Evolutionary conservation across 2,888 invertebrate genomes (phyloP).

Genomic region (Aporophyla lueneburgensis): DNA sequence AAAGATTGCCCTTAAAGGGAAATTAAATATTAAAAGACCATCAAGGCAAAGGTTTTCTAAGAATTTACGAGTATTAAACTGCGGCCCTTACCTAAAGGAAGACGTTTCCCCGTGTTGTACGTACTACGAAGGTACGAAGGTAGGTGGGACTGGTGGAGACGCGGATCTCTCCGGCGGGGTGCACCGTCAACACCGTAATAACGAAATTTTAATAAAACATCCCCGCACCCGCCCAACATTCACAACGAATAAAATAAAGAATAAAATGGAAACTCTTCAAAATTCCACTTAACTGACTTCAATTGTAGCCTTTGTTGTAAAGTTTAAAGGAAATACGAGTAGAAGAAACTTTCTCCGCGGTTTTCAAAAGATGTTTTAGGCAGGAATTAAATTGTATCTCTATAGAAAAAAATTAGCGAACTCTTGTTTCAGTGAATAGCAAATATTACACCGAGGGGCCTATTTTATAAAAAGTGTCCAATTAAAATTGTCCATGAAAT

Average conservation of each 20-base stretch:
- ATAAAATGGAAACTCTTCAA: constrained; percentile 75
- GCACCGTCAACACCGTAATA: constrained; percentile 81
- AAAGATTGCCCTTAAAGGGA: constrained; percentile 80
- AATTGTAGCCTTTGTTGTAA: constrained; percentile 77
- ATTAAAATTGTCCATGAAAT: constrained; percentile 79
- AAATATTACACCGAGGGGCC: constrained; percentile 62
- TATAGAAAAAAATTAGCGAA: constrained; percentile 68
- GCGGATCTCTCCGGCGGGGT: constrained; percentile 59
- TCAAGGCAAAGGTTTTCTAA: constrained; percentile 83
- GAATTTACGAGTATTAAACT: constrained; percentile 85
- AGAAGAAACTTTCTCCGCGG: constrained; percentile 68
- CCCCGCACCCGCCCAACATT: constrained; percentile 71
- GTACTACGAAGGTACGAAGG: constrained; percentile 8
- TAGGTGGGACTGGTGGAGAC: constrained; percentile 40
- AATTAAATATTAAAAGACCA: constrained; percentile 89
- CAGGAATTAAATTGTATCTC: constrained; percentile 62
- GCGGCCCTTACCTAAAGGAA: constrained; percentile 77
- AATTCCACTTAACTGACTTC: constrained; percentile 76
- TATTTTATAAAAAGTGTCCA: constrained; percentile 75
- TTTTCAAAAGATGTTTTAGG: constrained; percentile 66
- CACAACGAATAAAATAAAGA: constrained; percentile 75
- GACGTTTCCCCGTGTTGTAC: constrained; percentile 72
- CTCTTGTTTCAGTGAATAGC: constrained; percentile 67
- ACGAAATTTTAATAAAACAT: constrained; percentile 87
- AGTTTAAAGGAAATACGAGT: constrained; percentile 70